Conservation (phyloP, 2,797 vertebrate species). For the Coreius guichenoti region DNA sequence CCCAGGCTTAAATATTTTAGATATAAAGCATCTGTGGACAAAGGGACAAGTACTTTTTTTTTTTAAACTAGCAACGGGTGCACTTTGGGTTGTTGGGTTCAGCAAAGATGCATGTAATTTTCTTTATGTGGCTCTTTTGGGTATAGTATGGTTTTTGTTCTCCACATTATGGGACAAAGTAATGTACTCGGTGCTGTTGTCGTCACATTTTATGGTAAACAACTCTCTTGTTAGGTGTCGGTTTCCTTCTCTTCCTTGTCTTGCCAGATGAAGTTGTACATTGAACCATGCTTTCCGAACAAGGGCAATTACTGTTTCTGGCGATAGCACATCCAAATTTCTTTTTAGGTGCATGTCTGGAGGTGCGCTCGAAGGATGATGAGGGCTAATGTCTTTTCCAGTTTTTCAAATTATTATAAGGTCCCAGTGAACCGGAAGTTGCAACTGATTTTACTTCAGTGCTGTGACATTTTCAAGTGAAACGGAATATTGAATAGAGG, state of each 20-base stretch:
- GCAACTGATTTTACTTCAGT: too few relatives aligned
- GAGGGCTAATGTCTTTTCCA: neutral
- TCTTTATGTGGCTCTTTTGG: neutral
- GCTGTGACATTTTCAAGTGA: too few relatives aligned
- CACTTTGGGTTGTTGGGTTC: neutral
- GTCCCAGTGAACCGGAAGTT: too few relatives aligned
- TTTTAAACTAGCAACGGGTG: neutral
- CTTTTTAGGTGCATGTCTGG: neutral
- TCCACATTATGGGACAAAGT: neutral
- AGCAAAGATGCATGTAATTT: neutral
- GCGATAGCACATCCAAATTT: neutral
- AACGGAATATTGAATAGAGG: too few relatives aligned
- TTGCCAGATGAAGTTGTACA: neutral
- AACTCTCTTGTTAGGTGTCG: neutral
- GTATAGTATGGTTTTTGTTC: neutral
- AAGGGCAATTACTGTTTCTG: too few relatives aligned
- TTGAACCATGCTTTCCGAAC: neutral
- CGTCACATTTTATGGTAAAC: neutral
- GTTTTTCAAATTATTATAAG: too few relatives aligned
- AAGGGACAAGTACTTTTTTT: neutral
- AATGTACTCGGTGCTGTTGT: neutral
- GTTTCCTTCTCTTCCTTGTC: neutral
- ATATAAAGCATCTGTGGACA: neutral
- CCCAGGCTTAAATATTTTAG: too few relatives aligned
- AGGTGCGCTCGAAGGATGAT: neutral